Conservation (phyloP, 2,888 invertebrate species). For the Dryadula phaetusa region DNA sequence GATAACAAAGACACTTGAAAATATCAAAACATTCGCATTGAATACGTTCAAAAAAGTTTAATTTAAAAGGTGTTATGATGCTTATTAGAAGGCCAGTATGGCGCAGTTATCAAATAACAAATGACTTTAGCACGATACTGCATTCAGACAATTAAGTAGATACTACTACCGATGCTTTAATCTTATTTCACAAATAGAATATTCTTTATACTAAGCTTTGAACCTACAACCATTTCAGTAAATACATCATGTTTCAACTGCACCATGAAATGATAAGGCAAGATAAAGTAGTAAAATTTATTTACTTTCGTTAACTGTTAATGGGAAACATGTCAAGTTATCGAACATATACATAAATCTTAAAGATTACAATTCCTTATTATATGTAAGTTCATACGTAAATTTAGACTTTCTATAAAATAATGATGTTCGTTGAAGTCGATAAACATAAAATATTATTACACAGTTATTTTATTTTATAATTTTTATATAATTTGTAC, state of each 20-base stretch:
- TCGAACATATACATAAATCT: not conserved
- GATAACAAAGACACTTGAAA: no score
- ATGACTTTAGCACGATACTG: no score
- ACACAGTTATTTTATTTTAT: not conserved
- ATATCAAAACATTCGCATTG: no score
- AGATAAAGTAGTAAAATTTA: not conserved
- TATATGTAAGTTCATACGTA: not conserved
- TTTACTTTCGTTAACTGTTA: not conserved
- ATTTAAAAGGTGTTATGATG: no score
- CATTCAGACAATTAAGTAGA: no score
- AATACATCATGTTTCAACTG: not conserved
- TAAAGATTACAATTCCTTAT: not conserved
- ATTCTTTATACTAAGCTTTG: no score
- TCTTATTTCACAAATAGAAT: no score
- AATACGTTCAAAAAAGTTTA: no score
- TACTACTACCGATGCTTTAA: no score
- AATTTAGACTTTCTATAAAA: conserved; percentile 16
- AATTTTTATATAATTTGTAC: not conserved
- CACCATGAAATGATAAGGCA: not conserved
- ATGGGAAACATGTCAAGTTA: not conserved
- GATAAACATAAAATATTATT: conserved; percentile 10
- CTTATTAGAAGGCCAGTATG: no score
- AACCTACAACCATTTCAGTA: no score
- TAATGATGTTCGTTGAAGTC: not conserved
- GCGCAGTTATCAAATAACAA: no score